Conservation (phyloP, 2,113 vertebrate species). For the Sylvilagus bachmani region DNA sequence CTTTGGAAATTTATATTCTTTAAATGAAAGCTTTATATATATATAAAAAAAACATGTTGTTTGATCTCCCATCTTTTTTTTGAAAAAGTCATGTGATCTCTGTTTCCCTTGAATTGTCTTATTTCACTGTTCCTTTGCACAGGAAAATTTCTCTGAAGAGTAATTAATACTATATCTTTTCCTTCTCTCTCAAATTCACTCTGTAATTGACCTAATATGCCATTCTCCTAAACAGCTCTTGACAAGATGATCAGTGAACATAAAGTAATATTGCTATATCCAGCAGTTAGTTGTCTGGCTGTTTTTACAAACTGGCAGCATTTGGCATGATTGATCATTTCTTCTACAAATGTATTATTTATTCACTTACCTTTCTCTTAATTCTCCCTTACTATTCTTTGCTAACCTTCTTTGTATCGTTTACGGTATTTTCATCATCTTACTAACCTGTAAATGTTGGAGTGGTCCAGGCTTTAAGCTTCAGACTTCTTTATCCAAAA, state of each 20-base stretch:
- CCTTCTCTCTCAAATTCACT: background rate
- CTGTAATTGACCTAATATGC: background rate
- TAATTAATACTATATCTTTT: background rate
- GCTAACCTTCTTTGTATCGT: background rate
- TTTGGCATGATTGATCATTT: background rate
- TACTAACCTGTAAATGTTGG: background rate
- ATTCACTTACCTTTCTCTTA: background rate
- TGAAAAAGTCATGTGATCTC: background rate
- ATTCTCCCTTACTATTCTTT: background rate
- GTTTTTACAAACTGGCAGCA: background rate
- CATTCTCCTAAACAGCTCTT: background rate
- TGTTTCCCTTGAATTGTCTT: background rate
- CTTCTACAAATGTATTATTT: conserved; percentile 5
- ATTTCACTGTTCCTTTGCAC: conserved; percentile 1
- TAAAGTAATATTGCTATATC: background rate
- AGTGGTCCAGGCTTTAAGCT: background rate
- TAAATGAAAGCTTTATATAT: too few species aligned
- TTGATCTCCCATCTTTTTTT: background rate
- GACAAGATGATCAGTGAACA: background rate
- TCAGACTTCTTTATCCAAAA: background rate
- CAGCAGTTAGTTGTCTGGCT: background rate
- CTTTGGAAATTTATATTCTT: too few species aligned
- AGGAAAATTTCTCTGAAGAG: background rate
- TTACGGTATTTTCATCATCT: background rate
- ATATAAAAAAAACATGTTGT: too few species aligned